phyloP scores from a whole-genome alignment of 2,797 vertebrate species.

The Poecile montanus region DNA sequence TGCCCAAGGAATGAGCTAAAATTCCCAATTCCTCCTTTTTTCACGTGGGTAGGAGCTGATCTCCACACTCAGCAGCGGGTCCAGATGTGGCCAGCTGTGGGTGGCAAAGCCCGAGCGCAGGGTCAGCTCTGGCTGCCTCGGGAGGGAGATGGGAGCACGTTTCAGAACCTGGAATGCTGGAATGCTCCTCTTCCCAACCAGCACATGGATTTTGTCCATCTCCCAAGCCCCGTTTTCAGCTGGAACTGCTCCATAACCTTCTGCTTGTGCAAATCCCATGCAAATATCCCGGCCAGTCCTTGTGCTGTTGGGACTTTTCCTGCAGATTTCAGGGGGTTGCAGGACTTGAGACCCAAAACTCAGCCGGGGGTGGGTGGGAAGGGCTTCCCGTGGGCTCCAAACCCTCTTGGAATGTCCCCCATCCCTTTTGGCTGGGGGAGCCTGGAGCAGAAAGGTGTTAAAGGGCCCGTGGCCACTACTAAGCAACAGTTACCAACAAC shows the following conservation, averaged over 20 bases:
- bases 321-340: accelerated
- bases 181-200: background rate
- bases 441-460: constrained; percentile 45
- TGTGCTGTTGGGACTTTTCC: background rate
- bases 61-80: accelerated
- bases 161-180: background rate
- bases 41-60: background rate
- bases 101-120: background rate
- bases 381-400: background rate
- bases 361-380: too few species aligned
- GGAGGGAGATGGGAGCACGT: background rate
- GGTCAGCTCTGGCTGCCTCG: background rate
- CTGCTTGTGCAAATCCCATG: background rate
- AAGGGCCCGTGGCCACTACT: constrained; percentile 34
- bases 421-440: background rate
- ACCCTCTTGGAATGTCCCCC: background rate
- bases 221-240: background rate
- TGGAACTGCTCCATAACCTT: background rate
- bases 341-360: background rate
- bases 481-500: constrained; percentile 73
- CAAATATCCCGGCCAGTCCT: background rate
- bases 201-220: background rate
- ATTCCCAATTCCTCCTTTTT: background rate
- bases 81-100: background rate
- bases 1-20: background rate